A percentile compares a stretch with the other conserved stretches of the same genome.
These are phyloP conservation scores for Chaetodon trifasciatus DNA, from an alignment of 2,797 vertebrate species.

Conservation along the genomic window DNA sequence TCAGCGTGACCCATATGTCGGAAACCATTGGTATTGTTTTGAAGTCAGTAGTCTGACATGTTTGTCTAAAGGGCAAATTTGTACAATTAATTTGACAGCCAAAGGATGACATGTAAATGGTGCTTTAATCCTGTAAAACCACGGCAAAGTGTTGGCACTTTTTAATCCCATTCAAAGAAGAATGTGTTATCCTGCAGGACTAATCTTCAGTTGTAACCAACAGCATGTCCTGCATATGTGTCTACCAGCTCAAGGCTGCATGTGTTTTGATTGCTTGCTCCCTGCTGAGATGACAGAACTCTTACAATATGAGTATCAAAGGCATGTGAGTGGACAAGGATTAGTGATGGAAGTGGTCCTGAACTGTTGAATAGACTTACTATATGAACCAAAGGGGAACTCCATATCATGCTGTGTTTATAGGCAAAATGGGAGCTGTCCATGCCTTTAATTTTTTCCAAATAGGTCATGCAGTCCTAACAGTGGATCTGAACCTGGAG, in stretches of 20 bases:
- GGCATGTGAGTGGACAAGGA: conserved; percentile 42
- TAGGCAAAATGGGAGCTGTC: conserved; percentile 45
- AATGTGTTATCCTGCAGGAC: conserved; percentile 52
- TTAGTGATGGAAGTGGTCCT: conserved; percentile 39
- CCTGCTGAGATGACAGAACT: conserved; percentile 50
- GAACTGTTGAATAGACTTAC: conserved; percentile 29
- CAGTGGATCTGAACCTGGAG: conserved; percentile 61
- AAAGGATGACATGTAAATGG: conserved; percentile 69
- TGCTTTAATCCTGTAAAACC: conserved; percentile 74
- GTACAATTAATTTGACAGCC: conserved; percentile 73
- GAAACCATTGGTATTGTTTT: conserved; percentile 52
- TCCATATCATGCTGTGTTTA: conserved; percentile 49
- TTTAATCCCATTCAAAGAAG: conserved; percentile 79
- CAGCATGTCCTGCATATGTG: conserved; percentile 35
- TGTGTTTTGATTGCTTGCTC: conserved; percentile 34
- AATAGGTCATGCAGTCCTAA: conserved; percentile 73
- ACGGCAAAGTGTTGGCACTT: conserved; percentile 52
- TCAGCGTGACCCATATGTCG: conserved; percentile 34
- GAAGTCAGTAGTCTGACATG: conserved; percentile 40
- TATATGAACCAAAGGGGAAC: conserved; percentile 27
- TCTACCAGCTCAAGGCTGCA: conserved; percentile 40
- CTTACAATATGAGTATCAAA: conserved; percentile 18
- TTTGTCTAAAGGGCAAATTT: conserved; percentile 70
- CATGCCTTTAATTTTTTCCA: conserved; percentile 69
- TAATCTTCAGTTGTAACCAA: conserved; percentile 64